A percentile compares a stretch with the other conserved stretches of the same genome.
Conservation (phyloP, 2,888 invertebrate genomes). For the Caenorhabditis sinica region DNA sequence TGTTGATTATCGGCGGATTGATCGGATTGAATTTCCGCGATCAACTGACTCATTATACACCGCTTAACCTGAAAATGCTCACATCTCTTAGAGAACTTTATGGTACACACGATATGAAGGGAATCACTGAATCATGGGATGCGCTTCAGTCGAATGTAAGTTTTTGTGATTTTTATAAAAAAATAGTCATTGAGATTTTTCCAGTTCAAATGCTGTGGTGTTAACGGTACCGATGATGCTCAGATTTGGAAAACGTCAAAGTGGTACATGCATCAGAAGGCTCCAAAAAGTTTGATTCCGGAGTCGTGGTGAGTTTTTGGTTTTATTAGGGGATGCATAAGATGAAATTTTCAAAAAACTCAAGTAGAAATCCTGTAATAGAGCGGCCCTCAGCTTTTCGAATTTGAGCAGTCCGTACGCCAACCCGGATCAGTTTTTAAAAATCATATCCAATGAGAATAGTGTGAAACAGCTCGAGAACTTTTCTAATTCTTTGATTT, state of each 20-base stretch:
- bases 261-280: conserved; percentile 82
- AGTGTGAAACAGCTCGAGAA: no score
- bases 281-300: conserved; percentile 67
- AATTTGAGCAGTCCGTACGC: no score
- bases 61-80: conserved; percentile 82
- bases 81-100: conserved; percentile 82
- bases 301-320: conserved; percentile 62
- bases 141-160: conserved; percentile 80
- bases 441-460: no score
- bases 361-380: no score
- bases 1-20: conserved; percentile 82
- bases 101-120: conserved; percentile 79
- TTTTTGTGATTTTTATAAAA: conserved; percentile 4
- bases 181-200: conserved; percentile 28
- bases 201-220: conserved; percentile 83
- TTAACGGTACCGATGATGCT: conserved; percentile 81
- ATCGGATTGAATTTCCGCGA: conserved; percentile 83
- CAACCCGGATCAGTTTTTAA: no score
- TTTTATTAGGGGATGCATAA: no score
- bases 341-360: no score
- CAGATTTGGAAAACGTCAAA: conserved; percentile 82
- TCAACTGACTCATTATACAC: conserved; percentile 78
- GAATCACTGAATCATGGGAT: conserved; percentile 82
- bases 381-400: no score
- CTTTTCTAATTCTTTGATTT: no score